Evolutionary conservation across 2,888 invertebrate species (phyloP).

Genomic region (Blastobasis adustella): DNA sequence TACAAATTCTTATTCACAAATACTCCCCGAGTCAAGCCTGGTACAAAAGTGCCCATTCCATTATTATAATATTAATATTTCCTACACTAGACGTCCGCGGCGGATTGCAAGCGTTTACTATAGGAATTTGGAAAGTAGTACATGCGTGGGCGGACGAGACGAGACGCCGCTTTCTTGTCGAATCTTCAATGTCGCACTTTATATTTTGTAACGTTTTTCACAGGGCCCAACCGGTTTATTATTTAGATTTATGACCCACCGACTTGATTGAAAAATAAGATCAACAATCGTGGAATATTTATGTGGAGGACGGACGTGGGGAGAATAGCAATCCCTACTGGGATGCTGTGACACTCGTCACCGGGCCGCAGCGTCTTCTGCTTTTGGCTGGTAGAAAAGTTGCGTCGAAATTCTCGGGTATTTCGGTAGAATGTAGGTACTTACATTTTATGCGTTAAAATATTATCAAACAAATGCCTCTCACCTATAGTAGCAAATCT

Average conservation of each 20-base stretch:
- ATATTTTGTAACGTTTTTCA: slow-evolving; percentile 62
- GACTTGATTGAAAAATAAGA: slow-evolving; percentile 5
- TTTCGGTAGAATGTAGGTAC: too few relatives aligned
- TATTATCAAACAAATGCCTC: too few relatives aligned
- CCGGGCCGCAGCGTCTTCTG: too few relatives aligned
- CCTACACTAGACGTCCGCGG: slow-evolving; percentile 19
- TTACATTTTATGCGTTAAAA: too few relatives aligned
- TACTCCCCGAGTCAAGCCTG: too few relatives aligned
- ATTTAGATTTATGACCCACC: slow-evolving; percentile 10
- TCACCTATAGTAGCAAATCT: too few relatives aligned
- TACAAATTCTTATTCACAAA: too few relatives aligned
- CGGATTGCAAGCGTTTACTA: slow-evolving; percentile 65
- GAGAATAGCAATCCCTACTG: not conserved
- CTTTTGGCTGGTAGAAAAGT: too few relatives aligned
- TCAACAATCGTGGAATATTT: slow-evolving; percentile 7
- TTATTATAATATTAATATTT: not conserved
- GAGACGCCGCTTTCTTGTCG: slow-evolving; percentile 55
- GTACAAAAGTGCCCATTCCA: slow-evolving; percentile 4
- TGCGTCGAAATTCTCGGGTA: too few relatives aligned
- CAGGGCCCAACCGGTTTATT: slow-evolving; percentile 29
- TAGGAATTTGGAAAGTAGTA: slow-evolving; percentile 73
- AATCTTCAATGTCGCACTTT: slow-evolving; percentile 62
- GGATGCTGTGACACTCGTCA: too few relatives aligned
- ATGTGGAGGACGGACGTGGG: not conserved
- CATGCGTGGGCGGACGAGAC: slow-evolving; percentile 69